Base-by-base conservation (phyloP, 2,888 invertebrate genomes). In the Melipona bicolor region DNA sequence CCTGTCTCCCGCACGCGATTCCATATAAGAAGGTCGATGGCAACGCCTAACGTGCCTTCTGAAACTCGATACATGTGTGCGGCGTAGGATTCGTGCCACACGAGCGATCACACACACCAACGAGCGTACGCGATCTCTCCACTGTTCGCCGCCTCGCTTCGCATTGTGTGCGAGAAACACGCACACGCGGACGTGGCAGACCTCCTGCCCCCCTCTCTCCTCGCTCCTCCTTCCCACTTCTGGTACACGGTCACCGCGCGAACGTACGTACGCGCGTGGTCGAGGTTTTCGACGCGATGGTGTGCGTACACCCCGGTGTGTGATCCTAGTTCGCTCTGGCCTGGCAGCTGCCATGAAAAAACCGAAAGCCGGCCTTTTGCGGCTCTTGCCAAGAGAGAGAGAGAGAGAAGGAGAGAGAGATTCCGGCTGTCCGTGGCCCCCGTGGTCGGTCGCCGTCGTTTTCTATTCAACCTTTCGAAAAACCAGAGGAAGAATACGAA, bases 41-140 rank as follows among this genome's bases (percentile, higher is more conserved):
- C 80, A 80, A 84, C 86, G 86, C 90, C 87, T 87, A 86, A 88
- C 87, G 90, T 87, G 85, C 88, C 88, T 90, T 69, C 87, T 88
- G 90, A 90, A 90, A 90, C 85, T 86, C 87, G 86, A 87, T 88
- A 85, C 77, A 75, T 80, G 64, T 84, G 67, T 84, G 81, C 21
- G 80, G 76, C 84, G 86, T 83, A 43, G 81, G 86, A 88, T 89
- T 85, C 88, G 79, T 80, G 71, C 69, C 76, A 77, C 77, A 62
- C 71, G 56, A n/a, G n/a, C 71, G 49, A 13, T 13, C 71, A 36
- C 83, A 61, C 71, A 36, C 83, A 61, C 50, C 43, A 61, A 43
- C 71, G 19, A 3, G 0, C 32, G 27, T 13, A 36, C 61, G 32
- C 36, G 83, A 54, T 36, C 24, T 27, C 61, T 68, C 64, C 36